Evolutionary conservation across 2,113 vertebrate genomes (phyloP).

Genomic region (Pelodiscus sinensis): DNA sequence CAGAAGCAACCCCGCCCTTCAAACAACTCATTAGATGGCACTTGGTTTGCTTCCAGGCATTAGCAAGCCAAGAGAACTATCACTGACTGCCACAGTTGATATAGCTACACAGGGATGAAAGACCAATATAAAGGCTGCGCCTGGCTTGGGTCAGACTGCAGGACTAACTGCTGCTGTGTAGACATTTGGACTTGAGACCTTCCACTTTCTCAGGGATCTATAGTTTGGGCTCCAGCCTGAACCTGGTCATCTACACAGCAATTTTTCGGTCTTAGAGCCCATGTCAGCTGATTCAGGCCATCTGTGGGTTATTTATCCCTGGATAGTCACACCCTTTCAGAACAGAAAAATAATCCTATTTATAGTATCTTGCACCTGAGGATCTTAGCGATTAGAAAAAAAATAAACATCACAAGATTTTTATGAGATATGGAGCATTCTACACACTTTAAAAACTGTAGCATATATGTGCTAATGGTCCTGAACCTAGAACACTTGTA

Average conservation of each 20-base stretch:
- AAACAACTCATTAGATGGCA: conserved; percentile 10
- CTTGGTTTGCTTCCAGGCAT: not conserved
- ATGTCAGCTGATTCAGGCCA: too few species aligned
- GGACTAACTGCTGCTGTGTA: not conserved
- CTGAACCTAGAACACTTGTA: not conserved
- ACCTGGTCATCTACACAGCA: not conserved
- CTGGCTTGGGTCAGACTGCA: not conserved
- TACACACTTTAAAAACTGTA: not conserved
- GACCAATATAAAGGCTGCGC: not conserved
- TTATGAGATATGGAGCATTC: not conserved
- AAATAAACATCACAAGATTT: not conserved
- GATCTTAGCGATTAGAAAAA: not conserved
- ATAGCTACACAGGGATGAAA: not conserved
- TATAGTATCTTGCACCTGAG: conserved; percentile 1
- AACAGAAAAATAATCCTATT: not conserved
- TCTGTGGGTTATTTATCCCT: not conserved
- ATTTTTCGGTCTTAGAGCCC: not conserved
- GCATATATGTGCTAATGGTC: not conserved
- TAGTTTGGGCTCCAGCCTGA: not conserved
- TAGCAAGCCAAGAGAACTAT: not conserved
- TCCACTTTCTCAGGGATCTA: not conserved
- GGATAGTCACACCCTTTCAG: not conserved
- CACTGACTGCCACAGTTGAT: fast-evolving
- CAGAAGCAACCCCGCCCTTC: conserved; percentile 9
- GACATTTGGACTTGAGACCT: not conserved